Conservation (phyloP, 2,113 vertebrate genomes). For the Anguilla rostrata region DNA sequence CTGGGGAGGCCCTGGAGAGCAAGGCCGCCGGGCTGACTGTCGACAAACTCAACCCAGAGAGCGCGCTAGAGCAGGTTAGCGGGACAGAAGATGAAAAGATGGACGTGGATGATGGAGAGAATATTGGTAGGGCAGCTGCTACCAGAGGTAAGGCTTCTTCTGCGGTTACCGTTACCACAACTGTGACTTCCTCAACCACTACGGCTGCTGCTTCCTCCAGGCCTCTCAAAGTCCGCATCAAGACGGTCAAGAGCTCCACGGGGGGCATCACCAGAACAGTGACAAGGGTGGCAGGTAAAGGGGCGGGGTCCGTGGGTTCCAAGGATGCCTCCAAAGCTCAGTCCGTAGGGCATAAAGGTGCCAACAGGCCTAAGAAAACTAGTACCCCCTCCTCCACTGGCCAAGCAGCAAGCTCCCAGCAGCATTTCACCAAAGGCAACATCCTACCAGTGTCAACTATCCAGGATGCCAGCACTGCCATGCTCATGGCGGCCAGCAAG, state of each 20-base stretch:
- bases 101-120: constrained; percentile 56
- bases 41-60: constrained; percentile 28
- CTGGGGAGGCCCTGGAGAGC: constrained; percentile 47
- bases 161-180: not conserved
- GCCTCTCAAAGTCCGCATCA: constrained; percentile 91
- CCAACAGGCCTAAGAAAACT: constrained; percentile 46
- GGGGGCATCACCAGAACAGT: constrained; percentile 83
- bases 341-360: constrained; percentile 41
- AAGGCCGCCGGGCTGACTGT: not conserved
- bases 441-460: constrained; percentile 82
- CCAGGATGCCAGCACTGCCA: constrained; percentile 89
- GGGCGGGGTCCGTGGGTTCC: constrained; percentile 29
- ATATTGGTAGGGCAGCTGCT: constrained; percentile 55
- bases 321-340: constrained; percentile 54
- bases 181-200: not conserved
- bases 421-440: constrained; percentile 74
- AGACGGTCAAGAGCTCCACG: constrained; percentile 85
- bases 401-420: constrained; percentile 65
- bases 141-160: constrained; percentile 16
- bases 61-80: constrained; percentile 21
- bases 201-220: constrained; percentile 64
- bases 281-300: constrained; percentile 76
- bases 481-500: constrained; percentile 80
- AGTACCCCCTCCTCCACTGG: constrained; percentile 45
- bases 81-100: constrained; percentile 36